A percentile compares a stretch with the other conserved stretches of the same genome.
phyloP scores from a whole-genome alignment of 2,888 invertebrate species.

The Aphelenchoides bicaudatus region DNA sequence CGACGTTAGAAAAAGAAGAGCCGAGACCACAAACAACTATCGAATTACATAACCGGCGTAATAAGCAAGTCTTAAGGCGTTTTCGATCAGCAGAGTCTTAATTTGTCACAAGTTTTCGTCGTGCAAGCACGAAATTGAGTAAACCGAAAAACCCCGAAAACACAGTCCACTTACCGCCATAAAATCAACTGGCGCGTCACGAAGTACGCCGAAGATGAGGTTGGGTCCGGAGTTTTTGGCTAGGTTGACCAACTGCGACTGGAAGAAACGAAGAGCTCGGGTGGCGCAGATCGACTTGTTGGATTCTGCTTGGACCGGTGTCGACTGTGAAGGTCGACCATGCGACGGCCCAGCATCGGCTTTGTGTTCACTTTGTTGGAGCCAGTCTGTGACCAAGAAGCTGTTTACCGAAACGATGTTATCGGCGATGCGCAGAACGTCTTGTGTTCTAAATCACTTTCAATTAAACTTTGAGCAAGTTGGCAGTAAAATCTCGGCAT shows the following conservation, averaged over 20 bases:
- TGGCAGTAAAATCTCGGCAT: background rate
- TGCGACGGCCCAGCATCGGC: constrained; percentile 5
- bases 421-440: constrained; percentile 52
- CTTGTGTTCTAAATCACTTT: constrained; percentile 39
- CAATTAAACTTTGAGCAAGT: background rate
- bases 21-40: no score
- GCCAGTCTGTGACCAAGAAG: constrained; percentile 27
- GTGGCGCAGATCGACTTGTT: background rate
- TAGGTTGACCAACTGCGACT: background rate
- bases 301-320: no score
- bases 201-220: constrained; percentile 29
- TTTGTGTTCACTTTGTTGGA: background rate
- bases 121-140: no score
- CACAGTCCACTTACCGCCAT: constrained; percentile 34
- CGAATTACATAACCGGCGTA: no score
- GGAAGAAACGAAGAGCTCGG: constrained; percentile 3
- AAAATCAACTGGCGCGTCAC: constrained; percentile 23
- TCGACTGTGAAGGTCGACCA: no score
- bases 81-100: no score
- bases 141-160: no score
- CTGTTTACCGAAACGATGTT: constrained; percentile 42
- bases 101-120: no score
- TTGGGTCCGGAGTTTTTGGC: background rate
- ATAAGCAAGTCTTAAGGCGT: no score
- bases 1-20: no score